These are phyloP conservation scores for Idaea straminata DNA, from an alignment of 2,888 invertebrate genomes.

Conservation along the genomic window DNA sequence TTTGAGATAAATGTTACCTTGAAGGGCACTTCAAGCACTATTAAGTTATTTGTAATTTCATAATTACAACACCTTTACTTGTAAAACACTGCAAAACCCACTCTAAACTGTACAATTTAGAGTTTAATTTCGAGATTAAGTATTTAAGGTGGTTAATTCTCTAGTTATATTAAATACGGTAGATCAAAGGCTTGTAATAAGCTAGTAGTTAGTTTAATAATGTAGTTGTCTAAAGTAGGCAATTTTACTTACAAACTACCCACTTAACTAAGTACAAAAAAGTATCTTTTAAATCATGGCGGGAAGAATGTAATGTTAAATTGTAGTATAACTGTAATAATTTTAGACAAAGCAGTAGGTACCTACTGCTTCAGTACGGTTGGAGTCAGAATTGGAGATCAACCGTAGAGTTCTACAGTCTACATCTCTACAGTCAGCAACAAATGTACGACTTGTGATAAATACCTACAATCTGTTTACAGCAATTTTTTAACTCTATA, in stretches of 20 bases:
- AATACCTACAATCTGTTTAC: no score
- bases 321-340: no score
- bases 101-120: slow-evolving; percentile 9
- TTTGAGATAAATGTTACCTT: slow-evolving; percentile 16
- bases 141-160: slow-evolving; percentile 14
- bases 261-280: neutral
- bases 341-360: no score
- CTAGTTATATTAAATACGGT: slow-evolving; percentile 24
- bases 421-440: no score
- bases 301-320: neutral
- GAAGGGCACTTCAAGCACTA: slow-evolving; percentile 17
- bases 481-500: no score
- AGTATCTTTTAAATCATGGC: neutral
- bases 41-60: slow-evolving; percentile 26
- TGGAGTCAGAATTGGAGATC: no score
- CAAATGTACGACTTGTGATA: no score
- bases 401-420: no score
- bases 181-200: slow-evolving; percentile 14
- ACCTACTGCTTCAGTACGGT: no score
- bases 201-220: slow-evolving; percentile 21
- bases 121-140: neutral
- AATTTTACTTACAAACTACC: neutral
- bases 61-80: slow-evolving; percentile 26
- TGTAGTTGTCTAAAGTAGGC: slow-evolving; percentile 12
- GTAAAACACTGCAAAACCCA: slow-evolving; percentile 6